Evolutionary conservation across 1,140 invertebrate species (phyloP), one percentile per base, ranked within the genome.

Genomic region (Brachionus plicatilis): DNA sequence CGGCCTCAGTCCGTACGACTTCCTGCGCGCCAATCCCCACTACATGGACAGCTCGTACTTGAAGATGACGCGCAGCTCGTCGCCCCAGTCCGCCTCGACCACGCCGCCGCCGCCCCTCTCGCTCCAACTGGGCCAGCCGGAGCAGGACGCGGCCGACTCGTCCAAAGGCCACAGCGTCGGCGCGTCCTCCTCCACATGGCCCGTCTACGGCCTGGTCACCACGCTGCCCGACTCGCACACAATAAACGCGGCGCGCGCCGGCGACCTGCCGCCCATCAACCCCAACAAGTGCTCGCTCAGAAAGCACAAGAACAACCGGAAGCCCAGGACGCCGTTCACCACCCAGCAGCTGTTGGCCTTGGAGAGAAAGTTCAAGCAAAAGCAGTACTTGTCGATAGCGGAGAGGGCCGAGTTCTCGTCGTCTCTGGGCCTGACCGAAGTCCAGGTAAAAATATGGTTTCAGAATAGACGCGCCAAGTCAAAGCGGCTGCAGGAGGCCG

Each of bases 381-480:
- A 98, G 90, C 98, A 98, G 89, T 99, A 99, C 88, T 92, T 98
- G 0, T 96, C 95, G 37, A 91, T 98, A 1, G 97, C 95, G 0
- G 96, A 99, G 89, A 91, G 97, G 56, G 96, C 95, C 24, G 95
- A 98, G 88, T 97, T 99, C 86, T 96, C 97, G 0, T 93, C 94
- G 20, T 93, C 94, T 1, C 90, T 99, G 3, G 94, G 95, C 86
- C 90, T 99, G 0, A 96, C 94, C 85, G 96, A 98, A 91, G 96
- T 97, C 0, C 96, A 98, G 92, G 93, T 94, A 79, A 90, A 91
- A 92, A 98, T 98, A 85, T 98, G 96, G 97, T 99, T 99, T 88
- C 96, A 99, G 91, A 99, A 99, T 88, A 92, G 96, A 1, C 91
- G 96, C 17, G 96, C 96, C 12, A 98, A 99, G 90, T 98, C 96